Evolutionary conservation across 2,113 vertebrate genomes (phyloP).

Genomic region (Muntiacus reevesi): DNA sequence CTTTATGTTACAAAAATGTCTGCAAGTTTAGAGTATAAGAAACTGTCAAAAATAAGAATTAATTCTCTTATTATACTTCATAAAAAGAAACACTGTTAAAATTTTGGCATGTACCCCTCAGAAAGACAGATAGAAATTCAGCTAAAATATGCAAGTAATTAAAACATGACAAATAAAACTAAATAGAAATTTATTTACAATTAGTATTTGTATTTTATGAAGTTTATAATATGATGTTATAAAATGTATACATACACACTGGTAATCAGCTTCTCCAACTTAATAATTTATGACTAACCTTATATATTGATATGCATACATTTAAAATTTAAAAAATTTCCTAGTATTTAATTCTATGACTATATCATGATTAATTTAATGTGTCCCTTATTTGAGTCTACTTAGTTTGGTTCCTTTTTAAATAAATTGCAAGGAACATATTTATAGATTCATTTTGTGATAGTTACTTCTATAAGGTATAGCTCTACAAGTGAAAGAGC

Average conservation of each 20-base stretch:
- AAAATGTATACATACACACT: not conserved
- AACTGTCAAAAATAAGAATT: not conserved
- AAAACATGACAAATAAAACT: not conserved
- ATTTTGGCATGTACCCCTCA: not conserved
- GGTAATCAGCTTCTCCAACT: not conserved
- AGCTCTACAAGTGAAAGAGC: not conserved
- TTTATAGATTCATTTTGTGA: not conserved
- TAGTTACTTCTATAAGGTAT: not conserved
- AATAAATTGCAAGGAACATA: not conserved
- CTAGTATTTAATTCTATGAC: not conserved
- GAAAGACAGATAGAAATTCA: not conserved
- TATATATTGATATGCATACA: not conserved
- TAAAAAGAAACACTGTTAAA: not conserved
- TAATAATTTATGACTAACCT: not conserved
- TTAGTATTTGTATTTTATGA: not conserved
- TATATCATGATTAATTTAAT: not conserved
- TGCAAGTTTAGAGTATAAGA: not conserved
- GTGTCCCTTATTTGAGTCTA: not conserved
- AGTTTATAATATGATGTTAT: not conserved
- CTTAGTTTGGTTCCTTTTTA: not conserved
- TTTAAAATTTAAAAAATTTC: not conserved
- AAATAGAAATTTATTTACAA: not conserved
- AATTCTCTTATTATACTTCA: not conserved
- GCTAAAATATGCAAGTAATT: not conserved
- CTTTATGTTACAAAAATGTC: not conserved